phyloP scores from a whole-genome alignment of 2,113 vertebrate species.

The Lepus timidus region DNA sequence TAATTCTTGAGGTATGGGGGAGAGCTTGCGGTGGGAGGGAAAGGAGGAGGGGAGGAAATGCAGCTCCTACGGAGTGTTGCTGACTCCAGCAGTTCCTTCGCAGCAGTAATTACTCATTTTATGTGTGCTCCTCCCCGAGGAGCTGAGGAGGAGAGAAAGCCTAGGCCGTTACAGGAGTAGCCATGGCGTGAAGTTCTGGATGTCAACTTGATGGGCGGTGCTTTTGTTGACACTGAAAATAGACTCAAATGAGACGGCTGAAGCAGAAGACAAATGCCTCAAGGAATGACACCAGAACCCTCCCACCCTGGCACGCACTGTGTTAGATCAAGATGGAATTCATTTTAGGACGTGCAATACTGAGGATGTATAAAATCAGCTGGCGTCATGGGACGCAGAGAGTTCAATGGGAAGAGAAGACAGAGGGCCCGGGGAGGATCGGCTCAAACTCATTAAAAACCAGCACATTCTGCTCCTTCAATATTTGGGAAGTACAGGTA shows the following conservation, averaged over 20 bases:
- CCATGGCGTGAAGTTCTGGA: constrained; percentile 72
- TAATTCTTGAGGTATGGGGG: constrained; percentile 79
- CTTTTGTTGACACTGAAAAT: constrained; percentile 82
- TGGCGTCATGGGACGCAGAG: background rate
- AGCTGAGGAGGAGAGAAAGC: constrained; percentile 65
- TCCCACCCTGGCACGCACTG: constrained; percentile 2
- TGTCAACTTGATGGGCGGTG: constrained; percentile 62
- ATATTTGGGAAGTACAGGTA: background rate
- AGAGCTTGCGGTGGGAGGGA: constrained; percentile 69
- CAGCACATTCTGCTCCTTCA: background rate
- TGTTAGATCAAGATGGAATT: background rate
- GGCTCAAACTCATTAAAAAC: background rate
- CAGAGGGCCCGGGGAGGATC: background rate
- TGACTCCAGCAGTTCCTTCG: constrained; percentile 73
- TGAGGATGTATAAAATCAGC: background rate
- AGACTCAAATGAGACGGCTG: constrained; percentile 65
- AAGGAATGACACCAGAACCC: constrained; percentile 49
- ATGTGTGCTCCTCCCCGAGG: constrained; percentile 60
- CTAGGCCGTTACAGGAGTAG: constrained; percentile 65
- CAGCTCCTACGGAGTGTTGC: constrained; percentile 68
- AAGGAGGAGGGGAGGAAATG: constrained; percentile 60
- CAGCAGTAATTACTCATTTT: constrained; percentile 81
- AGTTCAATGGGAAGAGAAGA: background rate
- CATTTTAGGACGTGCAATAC: background rate
- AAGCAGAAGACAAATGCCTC: constrained; percentile 67